A percentile compares a stretch with the other conserved stretches of the same genome.
Evolutionary conservation across 2,888 invertebrate species (phyloP).

Genomic region (Clusia tigrina): DNA sequence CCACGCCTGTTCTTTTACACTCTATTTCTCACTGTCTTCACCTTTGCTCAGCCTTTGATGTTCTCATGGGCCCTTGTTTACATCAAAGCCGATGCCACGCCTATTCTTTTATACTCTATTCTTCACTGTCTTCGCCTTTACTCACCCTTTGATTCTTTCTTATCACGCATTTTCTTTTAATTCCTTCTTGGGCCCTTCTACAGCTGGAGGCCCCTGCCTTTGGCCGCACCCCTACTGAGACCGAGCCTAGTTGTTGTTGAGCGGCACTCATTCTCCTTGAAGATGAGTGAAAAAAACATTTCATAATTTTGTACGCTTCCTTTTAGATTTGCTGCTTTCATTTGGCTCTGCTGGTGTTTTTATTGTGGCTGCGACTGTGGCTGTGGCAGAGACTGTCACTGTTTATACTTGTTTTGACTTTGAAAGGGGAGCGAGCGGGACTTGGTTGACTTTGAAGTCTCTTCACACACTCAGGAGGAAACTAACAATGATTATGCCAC

Average conservation of each 20-base stretch:
- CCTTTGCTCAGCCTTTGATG: too few species aligned
- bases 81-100: too few species aligned
- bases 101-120: too few species aligned
- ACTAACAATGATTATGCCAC: too few species aligned
- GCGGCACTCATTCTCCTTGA: background rate
- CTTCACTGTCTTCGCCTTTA: background rate
- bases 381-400: background rate
- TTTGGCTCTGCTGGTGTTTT: background rate
- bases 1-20: too few species aligned
- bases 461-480: too few species aligned
- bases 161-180: background rate
- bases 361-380: background rate
- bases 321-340: background rate
- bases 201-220: background rate
- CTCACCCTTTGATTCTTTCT: background rate
- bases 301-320: background rate
- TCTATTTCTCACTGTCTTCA: too few species aligned
- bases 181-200: background rate
- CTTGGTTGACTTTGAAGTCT: background rate
- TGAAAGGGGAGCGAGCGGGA: background rate
- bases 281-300: too few species aligned
- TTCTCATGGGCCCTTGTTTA: too few species aligned
- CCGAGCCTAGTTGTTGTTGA: too few species aligned
- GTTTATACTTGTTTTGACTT: background rate
- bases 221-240: too few species aligned